Percentiles rank a stretch among this genome's conserved stretches.
Conservation (phyloP, 53 echinoderm and acorn worm genomes). For the Holothuria scabra region DNA sequence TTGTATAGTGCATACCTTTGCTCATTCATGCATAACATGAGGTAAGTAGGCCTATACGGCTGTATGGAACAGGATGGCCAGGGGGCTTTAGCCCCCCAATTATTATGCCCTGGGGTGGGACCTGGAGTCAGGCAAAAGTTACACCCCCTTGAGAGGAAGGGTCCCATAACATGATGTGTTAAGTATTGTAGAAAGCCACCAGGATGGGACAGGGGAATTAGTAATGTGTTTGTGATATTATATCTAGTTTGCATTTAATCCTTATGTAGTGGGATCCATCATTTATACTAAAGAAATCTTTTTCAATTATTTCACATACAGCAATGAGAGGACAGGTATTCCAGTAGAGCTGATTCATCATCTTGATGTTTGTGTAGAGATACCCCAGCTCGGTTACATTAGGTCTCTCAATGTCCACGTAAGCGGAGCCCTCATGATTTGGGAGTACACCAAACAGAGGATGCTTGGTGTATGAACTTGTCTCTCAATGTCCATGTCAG, state of each 20-base stretch:
- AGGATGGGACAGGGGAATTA: not conserved
- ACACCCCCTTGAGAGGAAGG: too few species aligned
- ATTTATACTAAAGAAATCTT: too few species aligned
- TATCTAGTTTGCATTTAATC: too few species aligned
- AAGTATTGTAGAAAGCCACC: not conserved
- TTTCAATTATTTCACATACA: conserved; percentile 26
- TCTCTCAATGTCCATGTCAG: conserved; percentile 98
- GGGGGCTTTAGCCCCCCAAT: too few species aligned
- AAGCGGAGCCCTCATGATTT: conserved; percentile 76
- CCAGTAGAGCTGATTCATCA: conserved; percentile 90
- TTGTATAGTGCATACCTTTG: too few species aligned
- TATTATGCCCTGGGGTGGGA: too few species aligned
- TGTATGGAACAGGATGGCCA: too few species aligned
- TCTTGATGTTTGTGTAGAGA: conserved; percentile 92
- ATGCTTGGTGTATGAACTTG: conserved; percentile 50
- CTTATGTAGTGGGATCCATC: too few species aligned
- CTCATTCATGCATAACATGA: too few species aligned
- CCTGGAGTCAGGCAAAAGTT: too few species aligned
- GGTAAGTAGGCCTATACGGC: too few species aligned
- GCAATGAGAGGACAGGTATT: conserved; percentile 88
- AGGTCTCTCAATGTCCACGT: conserved; percentile 96
- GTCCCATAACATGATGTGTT: too few species aligned
- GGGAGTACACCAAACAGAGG: conserved; percentile 83
- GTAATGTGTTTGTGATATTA: not conserved
- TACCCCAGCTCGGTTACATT: conserved; percentile 88